Conservation (phyloP, 1,140 invertebrate genomes). For the Saccostrea cuccullata region DNA sequence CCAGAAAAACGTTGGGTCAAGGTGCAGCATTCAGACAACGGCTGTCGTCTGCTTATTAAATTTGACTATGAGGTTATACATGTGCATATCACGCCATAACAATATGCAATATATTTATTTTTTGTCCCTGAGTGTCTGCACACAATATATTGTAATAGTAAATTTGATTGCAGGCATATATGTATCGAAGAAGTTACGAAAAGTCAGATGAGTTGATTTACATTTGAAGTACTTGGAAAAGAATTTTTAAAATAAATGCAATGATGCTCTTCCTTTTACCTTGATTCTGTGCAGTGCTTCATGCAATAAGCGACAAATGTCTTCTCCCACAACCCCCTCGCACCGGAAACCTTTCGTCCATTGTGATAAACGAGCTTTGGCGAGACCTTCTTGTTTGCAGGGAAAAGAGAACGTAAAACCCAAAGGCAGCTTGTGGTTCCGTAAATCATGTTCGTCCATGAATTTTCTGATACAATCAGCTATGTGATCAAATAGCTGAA, state of each 20-base stretch:
- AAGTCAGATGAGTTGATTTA: too few relatives aligned
- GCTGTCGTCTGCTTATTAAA: too few relatives aligned
- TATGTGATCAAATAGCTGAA: constrained; percentile 96
- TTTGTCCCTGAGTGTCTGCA: too few relatives aligned
- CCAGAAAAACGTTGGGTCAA: neutral
- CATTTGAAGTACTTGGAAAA: too few relatives aligned
- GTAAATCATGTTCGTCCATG: constrained; percentile 88
- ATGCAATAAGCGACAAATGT: constrained; percentile 90
- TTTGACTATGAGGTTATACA: neutral
- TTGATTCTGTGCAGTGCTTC: constrained; percentile 86
- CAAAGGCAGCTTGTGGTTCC: constrained; percentile 86
- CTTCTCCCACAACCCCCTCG: constrained; percentile 90
- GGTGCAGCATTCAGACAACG: too few relatives aligned
- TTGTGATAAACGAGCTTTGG: constrained; percentile 90
- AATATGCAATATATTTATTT: too few relatives aligned
- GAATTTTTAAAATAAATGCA: too few relatives aligned
- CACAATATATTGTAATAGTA: too few relatives aligned
- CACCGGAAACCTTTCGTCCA: constrained; percentile 99
- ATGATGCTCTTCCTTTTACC: constrained; percentile 57
- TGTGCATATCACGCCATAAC: too few relatives aligned
- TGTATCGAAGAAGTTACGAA: too few relatives aligned
- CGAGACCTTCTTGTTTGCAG: constrained; percentile 92
- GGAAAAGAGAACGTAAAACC: constrained; percentile 99
- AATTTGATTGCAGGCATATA: too few relatives aligned
- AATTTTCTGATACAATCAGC: constrained; percentile 97